These are phyloP conservation scores for Eucriotettix oculatus DNA, from an alignment of 2,888 invertebrate genomes.

Conservation along the genomic window DNA sequence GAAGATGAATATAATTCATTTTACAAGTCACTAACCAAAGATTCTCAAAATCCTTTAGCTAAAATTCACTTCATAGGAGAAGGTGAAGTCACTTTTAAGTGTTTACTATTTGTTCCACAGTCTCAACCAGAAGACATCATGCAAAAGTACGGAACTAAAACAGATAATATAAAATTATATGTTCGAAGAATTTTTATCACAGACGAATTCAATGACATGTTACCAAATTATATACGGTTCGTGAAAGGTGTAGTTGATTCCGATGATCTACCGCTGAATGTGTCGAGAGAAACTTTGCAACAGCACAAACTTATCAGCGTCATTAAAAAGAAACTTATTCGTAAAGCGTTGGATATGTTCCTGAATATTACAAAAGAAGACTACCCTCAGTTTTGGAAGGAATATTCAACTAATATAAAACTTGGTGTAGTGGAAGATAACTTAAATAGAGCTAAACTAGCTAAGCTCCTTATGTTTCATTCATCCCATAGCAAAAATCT, in stretches of 20 bases:
- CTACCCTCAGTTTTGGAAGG: background rate
- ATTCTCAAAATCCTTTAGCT: background rate
- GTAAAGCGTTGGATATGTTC: background rate
- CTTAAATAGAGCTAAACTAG: background rate
- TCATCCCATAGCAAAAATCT: background rate
- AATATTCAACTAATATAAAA: background rate
- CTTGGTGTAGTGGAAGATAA: background rate
- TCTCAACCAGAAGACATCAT: background rate
- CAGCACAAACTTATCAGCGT: background rate
- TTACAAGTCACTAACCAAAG: background rate
- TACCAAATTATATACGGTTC: slow-evolving; percentile 3
- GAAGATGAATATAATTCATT: background rate
- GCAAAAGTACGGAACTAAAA: background rate
- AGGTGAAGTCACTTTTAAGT: background rate
- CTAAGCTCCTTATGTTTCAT: background rate
- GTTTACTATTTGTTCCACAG: background rate
- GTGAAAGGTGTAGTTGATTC: slow-evolving; percentile 2
- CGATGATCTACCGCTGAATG: slow-evolving; percentile 3
- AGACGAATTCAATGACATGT: background rate
- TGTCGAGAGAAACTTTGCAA: slow-evolving; percentile 1
- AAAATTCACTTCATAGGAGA: background rate
- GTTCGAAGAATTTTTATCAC: slow-evolving; percentile 1
- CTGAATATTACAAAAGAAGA: background rate
- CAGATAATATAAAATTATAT: slow-evolving; percentile 2
- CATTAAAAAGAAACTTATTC: background rate